Percentiles rank a stretch among this genome's conserved stretches.
Evolutionary conservation across 2,888 invertebrate genomes (phyloP).

Genomic region (Kuschelorhynchus macadamiae): DNA sequence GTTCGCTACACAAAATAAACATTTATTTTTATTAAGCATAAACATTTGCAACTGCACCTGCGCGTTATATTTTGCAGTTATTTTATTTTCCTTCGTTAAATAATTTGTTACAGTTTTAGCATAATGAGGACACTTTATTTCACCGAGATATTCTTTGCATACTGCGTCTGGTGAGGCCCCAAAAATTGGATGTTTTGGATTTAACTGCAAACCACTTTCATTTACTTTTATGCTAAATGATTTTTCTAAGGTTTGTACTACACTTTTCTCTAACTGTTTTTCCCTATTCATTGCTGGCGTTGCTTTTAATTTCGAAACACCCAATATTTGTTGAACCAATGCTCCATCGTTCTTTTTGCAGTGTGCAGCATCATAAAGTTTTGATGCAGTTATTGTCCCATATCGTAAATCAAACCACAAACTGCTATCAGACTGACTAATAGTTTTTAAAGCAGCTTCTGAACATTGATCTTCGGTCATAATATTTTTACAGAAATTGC

Average conservation of each 20-base stretch:
- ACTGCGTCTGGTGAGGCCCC: conserved; percentile 28
- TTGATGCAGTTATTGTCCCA: conserved; percentile 35
- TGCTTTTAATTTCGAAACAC: conserved; percentile 10
- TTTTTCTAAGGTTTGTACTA: conserved; percentile 6
- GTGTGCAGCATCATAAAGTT: conserved; percentile 24
- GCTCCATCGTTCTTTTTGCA: conserved; percentile 1
- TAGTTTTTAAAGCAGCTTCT: conserved; percentile 22
- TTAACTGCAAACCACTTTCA: conserved; percentile 16
- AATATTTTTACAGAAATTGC: conserved; percentile 28
- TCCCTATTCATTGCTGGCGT: conserved; percentile 13
- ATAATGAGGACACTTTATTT: conserved; percentile 19
- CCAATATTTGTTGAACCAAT: conserved; percentile 18
- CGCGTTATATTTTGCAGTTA: conserved; percentile 11
- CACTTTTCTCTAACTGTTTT: conserved; percentile 7
- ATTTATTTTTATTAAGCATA: conserved; percentile 12
- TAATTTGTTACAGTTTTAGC: conserved; percentile 9
- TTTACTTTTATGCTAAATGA: conserved; percentile 7
- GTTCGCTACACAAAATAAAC: conserved; percentile 23
- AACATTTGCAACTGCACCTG: conserved; percentile 31
- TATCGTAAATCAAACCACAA: conserved; percentile 28
- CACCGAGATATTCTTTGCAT: conserved; percentile 17
- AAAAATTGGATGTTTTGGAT: conserved; percentile 18
- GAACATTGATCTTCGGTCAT: conserved; percentile 15
- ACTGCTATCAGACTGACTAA: conserved; percentile 6
- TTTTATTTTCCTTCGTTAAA: conserved; percentile 18